Evolutionary conservation across 2,797 vertebrate genomes (phyloP).

Genomic region (Denticeps clupeoides): DNA sequence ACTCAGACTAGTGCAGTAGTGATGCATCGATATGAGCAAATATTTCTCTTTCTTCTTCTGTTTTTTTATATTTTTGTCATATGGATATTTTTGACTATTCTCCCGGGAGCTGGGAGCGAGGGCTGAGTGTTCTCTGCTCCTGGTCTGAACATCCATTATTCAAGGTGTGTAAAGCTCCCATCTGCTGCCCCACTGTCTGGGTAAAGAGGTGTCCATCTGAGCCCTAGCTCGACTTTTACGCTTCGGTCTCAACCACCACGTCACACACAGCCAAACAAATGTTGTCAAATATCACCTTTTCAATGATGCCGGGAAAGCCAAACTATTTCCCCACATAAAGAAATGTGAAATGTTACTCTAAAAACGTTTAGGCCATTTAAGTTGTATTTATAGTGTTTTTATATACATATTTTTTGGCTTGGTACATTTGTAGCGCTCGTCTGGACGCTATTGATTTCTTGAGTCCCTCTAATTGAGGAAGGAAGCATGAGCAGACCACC

Average conservation of each 20-base stretch:
- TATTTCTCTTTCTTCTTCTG: background rate
- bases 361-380: no score
- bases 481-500: no score
- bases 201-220: slow-evolving; percentile 16
- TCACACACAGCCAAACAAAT: background rate
- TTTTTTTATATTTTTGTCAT: background rate
- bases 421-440: no score
- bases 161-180: slow-evolving; percentile 28
- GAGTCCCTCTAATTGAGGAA: no score
- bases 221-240: slow-evolving; percentile 9
- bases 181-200: slow-evolving; percentile 20
- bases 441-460: no score
- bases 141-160: slow-evolving; percentile 27
- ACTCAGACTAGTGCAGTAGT: background rate
- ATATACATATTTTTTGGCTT: no score
- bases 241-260: background rate
- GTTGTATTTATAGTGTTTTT: no score
- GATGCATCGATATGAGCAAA: background rate
- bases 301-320: no score
- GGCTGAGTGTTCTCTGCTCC: slow-evolving; percentile 4
- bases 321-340: no score
- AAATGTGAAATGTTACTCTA: no score
- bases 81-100: slow-evolving; percentile 17
- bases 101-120: slow-evolving; percentile 4
- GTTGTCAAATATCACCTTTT: background rate